Conservation (phyloP, 2,888 invertebrate species). For the Metopia argyrocephala region DNA sequence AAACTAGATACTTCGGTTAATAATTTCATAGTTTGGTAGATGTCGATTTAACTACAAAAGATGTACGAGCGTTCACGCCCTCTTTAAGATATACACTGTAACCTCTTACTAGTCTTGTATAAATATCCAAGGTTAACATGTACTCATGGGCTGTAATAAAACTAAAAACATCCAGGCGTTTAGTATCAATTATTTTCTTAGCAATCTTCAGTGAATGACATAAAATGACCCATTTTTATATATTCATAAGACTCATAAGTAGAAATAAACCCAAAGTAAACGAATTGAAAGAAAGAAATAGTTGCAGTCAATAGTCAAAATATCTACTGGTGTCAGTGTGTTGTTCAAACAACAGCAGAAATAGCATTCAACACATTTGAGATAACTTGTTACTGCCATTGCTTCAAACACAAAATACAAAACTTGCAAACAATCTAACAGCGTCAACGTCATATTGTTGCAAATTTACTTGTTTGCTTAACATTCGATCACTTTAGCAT, state of each 20-base stretch:
- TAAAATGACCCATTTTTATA: background rate
- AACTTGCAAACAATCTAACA: conserved; percentile 18
- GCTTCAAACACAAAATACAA: conserved; percentile 24
- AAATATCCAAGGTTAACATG: too few relatives aligned
- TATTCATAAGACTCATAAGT: conserved; percentile 28
- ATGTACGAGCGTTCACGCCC: too few relatives aligned
- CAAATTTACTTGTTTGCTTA: conserved; percentile 37
- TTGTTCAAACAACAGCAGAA: background rate
- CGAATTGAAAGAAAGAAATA: background rate
- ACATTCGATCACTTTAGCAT: too few relatives aligned
- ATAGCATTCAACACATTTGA: background rate
- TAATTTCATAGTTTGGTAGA: too few relatives aligned
- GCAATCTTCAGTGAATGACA: too few relatives aligned
- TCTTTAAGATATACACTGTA: too few relatives aligned
- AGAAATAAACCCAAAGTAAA: background rate
- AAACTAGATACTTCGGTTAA: too few relatives aligned
- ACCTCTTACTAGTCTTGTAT: too few relatives aligned
- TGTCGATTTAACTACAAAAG: too few relatives aligned
- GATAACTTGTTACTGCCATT: conserved; percentile 36
- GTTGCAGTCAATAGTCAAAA: background rate
- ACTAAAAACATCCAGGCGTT: too few relatives aligned
- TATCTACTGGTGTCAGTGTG: background rate
- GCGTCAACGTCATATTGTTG: conserved; percentile 21
- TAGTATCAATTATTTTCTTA: too few relatives aligned
- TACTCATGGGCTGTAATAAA: too few relatives aligned